Base-by-base conservation (phyloP, 2,888 invertebrate species). In the Craniophora ligustri region DNA sequence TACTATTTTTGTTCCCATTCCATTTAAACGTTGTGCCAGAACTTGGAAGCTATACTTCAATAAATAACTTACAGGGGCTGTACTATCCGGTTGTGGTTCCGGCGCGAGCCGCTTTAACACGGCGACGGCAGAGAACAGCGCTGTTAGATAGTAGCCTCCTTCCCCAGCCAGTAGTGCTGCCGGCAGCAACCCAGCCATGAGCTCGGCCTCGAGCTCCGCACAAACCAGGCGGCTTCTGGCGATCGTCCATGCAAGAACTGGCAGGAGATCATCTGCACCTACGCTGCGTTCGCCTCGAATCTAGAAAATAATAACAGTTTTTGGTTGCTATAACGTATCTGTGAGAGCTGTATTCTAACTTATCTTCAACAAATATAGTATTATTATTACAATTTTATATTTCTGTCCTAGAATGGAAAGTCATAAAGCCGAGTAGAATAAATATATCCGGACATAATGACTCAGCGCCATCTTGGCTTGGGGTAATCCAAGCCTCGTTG, bases 101-200 rank as follows among this genome's bases (percentile, higher is more conserved):
- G 92, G 91, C 2, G 94, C 92, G 41, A 96, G 89, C 76, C 96
- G 95, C 89, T 98, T 98, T 76, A 98, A 93, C 55, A 98, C 97
- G 44, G 98, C 97, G 0, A 99, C 98, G 14, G 99, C 99, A 47
- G 98, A 98, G 82, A 98, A 98, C 45, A 99, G 94, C 0, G 98
- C 97, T 0, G 99, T 98, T 55, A 99, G 95, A 85, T 99, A 99
- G 89, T 99, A 99, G 3, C 98, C 98, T 0, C 98, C 98, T 85
- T 99, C 98, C 2, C 98, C 98, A 0, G 97, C 97, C 40, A 98
- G 94, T 44, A 99, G 89, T 0, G 98, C 98, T 1, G 98, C 98
- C 55, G 99, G 99, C 26, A 99, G 93, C 30, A 99, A 94, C 2
- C 97, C 98, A 94, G 98, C 98, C 98, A 99, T 99, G 84, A 98